phyloP scores from a whole-genome alignment of 2,113 vertebrate genomes.

The Marmota flaviventris region DNA sequence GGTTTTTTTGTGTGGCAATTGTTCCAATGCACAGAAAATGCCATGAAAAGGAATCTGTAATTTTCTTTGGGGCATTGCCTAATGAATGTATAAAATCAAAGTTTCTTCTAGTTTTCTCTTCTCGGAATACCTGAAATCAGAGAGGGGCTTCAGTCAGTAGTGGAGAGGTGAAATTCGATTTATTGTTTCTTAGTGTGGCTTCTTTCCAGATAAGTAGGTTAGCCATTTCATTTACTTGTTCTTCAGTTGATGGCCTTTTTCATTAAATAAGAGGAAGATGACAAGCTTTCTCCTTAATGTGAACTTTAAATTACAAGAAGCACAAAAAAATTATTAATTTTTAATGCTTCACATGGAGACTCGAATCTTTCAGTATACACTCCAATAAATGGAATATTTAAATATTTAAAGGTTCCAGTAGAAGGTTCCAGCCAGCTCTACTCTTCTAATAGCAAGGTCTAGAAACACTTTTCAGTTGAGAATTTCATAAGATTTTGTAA shows the following conservation, averaged over 20 bases:
- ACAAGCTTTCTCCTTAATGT: neutral
- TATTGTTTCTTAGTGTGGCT: neutral
- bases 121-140: neutral
- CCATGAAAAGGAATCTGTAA: neutral
- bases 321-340: constrained; percentile 25
- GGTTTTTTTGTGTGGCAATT: constrained; percentile 47
- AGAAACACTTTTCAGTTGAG: neutral
- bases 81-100: constrained; percentile 17
- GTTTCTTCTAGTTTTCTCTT: neutral
- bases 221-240: neutral
- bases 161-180: neutral
- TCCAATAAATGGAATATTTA: constrained; percentile 47
- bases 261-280: constrained; percentile 39
- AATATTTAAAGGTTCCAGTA: constrained; percentile 31
- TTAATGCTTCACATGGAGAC: neutral
- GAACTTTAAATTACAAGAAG: constrained; percentile 43
- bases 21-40: neutral
- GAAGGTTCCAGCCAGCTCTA: neutral
- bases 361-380: neutral
- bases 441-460: neutral
- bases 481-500: neutral
- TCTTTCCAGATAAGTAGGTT: neutral
- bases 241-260: neutral
- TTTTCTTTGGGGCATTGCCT: neutral
- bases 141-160: neutral